Evolutionary conservation across 2,113 vertebrate genomes (phyloP), one percentile per base, ranked within the genome.

Genomic region (Amblyopsis rosae): DNA sequence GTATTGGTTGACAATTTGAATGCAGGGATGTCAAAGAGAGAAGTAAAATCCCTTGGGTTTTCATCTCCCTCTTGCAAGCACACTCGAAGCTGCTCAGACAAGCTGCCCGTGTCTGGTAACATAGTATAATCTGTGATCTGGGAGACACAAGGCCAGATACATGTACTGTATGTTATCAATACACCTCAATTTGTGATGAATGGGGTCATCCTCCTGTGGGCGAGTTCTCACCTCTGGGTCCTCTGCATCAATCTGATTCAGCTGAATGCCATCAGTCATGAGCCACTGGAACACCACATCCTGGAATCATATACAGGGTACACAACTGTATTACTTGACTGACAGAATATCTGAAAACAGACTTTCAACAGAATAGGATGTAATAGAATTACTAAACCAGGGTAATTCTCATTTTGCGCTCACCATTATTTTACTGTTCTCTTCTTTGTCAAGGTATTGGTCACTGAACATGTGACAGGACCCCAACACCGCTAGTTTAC

Each of bases 401-500:
- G 41, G 26, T 13, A 17, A 59, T 45, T 12, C 1, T 26, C 6
- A 62, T 8, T 26, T 15, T 46, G 1, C 11, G 72, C 89, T 93
- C 82, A 96, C 98, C 95, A 97, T 90, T 76, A 99, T 96, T 92
- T 98, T 98, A 87, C 90, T 89, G 60, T 99, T 99, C 90, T 99
- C 97, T 89, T 99, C 98, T 90, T 98, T 99, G 87, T 99, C 96
- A 74, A 99, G 88, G 88, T 98, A 99, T 10, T 98, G 95, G 81
- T 99, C 98, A 78, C 87, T 93, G 87, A 99, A 97, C 96, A 99
- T 98, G 89, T 99, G 95, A 70, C 94, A 97, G 17, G 98, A 99
- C 56, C 96, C 98, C 82, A 97, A 67, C 0, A 97, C 98, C 53
- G 91, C 96, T 84, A 99, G 88, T 80, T 95, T 98, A 26, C 98